Conservation (phyloP, 2,888 invertebrate species). For the Tortricodes alternella region DNA sequence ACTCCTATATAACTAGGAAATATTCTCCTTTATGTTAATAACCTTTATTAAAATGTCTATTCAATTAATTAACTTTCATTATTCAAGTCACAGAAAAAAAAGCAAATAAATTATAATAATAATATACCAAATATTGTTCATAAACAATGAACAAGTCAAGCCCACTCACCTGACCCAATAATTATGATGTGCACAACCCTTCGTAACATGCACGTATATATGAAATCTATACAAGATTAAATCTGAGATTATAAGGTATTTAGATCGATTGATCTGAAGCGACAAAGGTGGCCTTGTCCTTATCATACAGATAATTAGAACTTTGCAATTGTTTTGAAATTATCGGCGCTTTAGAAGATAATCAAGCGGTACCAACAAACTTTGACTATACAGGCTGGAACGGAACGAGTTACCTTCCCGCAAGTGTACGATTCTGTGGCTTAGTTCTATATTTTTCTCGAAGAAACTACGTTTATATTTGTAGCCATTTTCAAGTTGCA, state of each 20-base stretch:
- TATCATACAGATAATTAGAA: not conserved
- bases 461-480: too few species aligned
- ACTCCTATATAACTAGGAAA: not conserved
- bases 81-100: too few species aligned
- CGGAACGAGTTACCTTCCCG: too few species aligned
- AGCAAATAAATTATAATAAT: not conserved
- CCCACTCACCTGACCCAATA: not conserved
- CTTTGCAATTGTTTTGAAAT: not conserved
- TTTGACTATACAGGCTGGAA: too few species aligned
- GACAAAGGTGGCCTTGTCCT: not conserved
- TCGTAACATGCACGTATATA: not conserved
- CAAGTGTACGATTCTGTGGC: too few species aligned
- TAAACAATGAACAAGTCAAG: too few species aligned
- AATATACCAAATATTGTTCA: not conserved
- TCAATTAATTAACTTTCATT: too few species aligned
- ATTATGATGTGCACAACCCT: not conserved
- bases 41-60: too few species aligned
- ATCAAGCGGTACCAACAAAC: too few species aligned
- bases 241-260: constrained; percentile 1
- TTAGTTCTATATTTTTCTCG: too few species aligned
- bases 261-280: constrained; percentile 2
- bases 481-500: too few species aligned
- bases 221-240: not conserved
- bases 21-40: too few species aligned
- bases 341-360: not conserved